Evolutionary conservation across 2,113 vertebrate species (phyloP).

Genomic region (Pithys albifrons): DNA sequence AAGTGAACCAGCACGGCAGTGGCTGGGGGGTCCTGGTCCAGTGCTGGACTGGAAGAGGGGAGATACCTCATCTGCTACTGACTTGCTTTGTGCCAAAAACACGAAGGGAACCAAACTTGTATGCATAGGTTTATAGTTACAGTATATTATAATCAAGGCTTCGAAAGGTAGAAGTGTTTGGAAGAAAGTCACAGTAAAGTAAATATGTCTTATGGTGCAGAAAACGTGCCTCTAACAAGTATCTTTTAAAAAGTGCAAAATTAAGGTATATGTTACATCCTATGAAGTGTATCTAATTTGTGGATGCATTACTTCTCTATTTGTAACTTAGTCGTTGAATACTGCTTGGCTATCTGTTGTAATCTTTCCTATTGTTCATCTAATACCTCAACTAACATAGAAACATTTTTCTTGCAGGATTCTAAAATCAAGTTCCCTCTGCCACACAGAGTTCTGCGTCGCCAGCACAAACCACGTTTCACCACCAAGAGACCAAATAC

Average conservation of each 20-base stretch:
- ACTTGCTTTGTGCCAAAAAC: neutral
- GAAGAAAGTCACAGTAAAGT: neutral
- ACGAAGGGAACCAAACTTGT: neutral
- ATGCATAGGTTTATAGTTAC: neutral
- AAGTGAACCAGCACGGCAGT: conserved; percentile 51
- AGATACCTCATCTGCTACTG: neutral
- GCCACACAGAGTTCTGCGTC: conserved; percentile 93
- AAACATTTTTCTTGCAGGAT: conserved; percentile 76
- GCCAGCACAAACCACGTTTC: conserved; percentile 97
- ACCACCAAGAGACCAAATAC: conserved; percentile 99
- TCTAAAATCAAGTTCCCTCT: conserved; percentile 99
- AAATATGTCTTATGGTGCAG: accelerated
- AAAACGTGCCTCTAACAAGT: neutral
- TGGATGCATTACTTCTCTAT: neutral
- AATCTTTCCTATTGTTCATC: neutral
- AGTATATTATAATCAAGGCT: neutral
- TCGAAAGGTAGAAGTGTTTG: neutral
- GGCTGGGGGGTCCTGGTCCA: neutral
- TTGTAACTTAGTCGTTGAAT: neutral
- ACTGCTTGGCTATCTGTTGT: neutral
- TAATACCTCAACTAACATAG: neutral
- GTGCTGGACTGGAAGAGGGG: accelerated
- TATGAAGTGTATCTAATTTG: neutral
- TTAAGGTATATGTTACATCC: neutral
- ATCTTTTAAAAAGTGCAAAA: neutral